Evolutionary conservation across 2,888 invertebrate species (phyloP), one percentile per base, ranked within the genome.

Genomic region (Caradrina clavipalpis): DNA sequence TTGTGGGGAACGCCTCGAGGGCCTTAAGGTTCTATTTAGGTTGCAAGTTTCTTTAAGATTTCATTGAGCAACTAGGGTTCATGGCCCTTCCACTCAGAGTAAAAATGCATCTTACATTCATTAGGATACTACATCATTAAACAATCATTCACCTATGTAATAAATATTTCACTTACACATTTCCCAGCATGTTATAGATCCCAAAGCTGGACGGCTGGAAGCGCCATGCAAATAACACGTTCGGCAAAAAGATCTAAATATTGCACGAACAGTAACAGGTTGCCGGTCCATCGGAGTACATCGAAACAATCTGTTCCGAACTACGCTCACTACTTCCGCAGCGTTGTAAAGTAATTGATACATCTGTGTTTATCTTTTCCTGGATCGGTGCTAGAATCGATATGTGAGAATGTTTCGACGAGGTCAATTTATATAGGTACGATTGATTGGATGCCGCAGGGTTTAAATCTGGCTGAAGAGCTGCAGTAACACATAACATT

Each of bases 251-350:
- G 17, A 51, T 72, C 55, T 78, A 71, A 75, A 71, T 78, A 75
- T 51, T 78, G 26, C 26, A 64, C 35, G 51, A 49, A 31, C 56
- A 22, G 76, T 80, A 80, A 80, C 76, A 80, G 69, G 75, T 79
- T 60, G 78, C 59, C 75, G 21, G 75, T 79, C 51, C 42, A 80
- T 79, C 62, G 55, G 21, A 51, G 54, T 51, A 64, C 51, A 69
- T 55, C 57, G 78, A 75, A 75, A 69, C 75, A 77, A 74, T 69
- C 65, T 58, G 59, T 69, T 74, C 63, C 59, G 11, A 42, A 42
- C 55, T 50, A 62, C 55, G 61, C 54, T 39, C 45, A 54, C 55
- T 39, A 35, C 64, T 50, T 69, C 55, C 56, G 63, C 49, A 55
- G 60, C 35, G 49, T 54, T 68, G 70, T 45, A 17, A 55, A 73